Base-by-base conservation (phyloP, 1,140 invertebrate genomes). In the Mycetomoellerius zeteki region DNA sequence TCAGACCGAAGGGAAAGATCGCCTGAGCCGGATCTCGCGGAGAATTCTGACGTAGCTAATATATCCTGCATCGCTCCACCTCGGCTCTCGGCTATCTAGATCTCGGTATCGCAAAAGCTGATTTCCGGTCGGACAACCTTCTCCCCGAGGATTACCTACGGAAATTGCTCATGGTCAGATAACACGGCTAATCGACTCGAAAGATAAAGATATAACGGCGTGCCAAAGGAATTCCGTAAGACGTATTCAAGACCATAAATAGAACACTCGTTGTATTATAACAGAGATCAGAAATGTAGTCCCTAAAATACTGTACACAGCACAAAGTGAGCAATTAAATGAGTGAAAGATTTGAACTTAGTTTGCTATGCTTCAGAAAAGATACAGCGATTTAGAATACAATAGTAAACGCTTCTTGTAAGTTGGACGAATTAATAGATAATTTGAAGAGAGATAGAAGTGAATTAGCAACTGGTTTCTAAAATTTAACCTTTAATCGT, bases 51-150 rank as follows among this genome's bases (percentile, higher is more conserved):
- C 90, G 85, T 77, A 77, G 72, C 69, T 90, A 91, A 91, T 91
- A 89, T 89, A 91, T 90, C 90, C 75, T 78, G 88, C 91, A 91
- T 91, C 88, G 85, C 85, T 91, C 86, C 80, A 82, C 87, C 33
- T 47, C 47, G 88, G 80, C 47, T 37, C 77, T 72, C 73, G 64
- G 80, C 88, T 89, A 86, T 81, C 56, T 71, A 76, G 90, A 91
- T 89, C 84, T 85, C 90, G 50, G 85, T 86, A 85, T 86, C 60
- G 54, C 72, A 82, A 67, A 72, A 72, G 86, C 76, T 85, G 89
- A 90, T 89, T 91, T 88, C 82, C 90, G 89, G 84, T 91, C 86
- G 88, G 87, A 71, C 86, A 69, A 80, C 86, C 71, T 58, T 89
- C 65, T 50, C 86, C 84, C 56, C 30, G 77, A 64, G 90, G 77